A percentile compares a stretch with the other conserved stretches of the same genome.
These are phyloP conservation scores for Galago senegalensis DNA, from an alignment of 2,797 vertebrate genomes.

Conservation along the genomic window DNA sequence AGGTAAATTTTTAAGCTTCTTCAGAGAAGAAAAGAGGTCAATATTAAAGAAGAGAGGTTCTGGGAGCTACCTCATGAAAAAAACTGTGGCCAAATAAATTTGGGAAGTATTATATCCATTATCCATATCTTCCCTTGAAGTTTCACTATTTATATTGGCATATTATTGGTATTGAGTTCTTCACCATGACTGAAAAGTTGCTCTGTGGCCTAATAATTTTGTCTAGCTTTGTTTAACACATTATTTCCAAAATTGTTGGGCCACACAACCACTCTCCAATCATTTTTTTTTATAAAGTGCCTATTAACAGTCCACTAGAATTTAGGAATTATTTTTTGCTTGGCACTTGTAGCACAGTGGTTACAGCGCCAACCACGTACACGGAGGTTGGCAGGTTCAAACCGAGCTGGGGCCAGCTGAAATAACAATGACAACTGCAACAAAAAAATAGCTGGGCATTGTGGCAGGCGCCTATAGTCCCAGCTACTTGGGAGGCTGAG, in stretches of 20 bases:
- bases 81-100: background rate
- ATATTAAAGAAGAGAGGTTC: background rate
- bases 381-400: too few species aligned
- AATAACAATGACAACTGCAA: too few species aligned
- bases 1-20: background rate
- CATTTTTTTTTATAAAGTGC: background rate
- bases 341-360: too few species aligned
- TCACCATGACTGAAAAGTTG: background rate
- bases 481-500: too few species aligned
- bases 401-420: too few species aligned
- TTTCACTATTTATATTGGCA: background rate
- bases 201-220: background rate
- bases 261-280: background rate
- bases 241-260: background rate
- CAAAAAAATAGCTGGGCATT: too few species aligned
- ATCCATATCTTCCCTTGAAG: background rate
- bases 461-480: too few species aligned
- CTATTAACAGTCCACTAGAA: background rate
- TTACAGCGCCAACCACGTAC: too few species aligned
- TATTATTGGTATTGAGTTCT: background rate
- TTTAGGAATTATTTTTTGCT: background rate
- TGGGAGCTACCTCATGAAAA: background rate
- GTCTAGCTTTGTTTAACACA: conserved; percentile 12
- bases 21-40: background rate
- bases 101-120: background rate